Evolutionary conservation across 1,140 invertebrate genomes (phyloP), one percentile per base, ranked within the genome.

Genomic region (Rhynchophorus ferrugineus): DNA sequence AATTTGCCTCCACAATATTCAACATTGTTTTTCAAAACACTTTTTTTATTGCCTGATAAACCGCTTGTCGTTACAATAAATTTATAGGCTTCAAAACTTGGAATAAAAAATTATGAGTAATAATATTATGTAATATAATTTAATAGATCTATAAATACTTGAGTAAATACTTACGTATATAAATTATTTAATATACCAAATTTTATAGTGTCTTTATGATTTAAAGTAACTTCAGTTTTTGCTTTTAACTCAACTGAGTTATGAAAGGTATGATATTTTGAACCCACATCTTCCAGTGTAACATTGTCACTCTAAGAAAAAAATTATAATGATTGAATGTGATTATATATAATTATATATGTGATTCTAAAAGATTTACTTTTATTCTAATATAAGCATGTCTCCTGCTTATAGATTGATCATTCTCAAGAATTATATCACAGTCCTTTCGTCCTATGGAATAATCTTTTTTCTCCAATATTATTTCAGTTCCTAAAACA

Each of bases 261-360:
- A 14, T 75, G 48, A 43, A 67, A 76, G 6, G 78, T 78, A 2
- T 76, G 75, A 58, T 78, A 79, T 50, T 71, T 74, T 8, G 78
- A 79, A 37, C 66, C 72, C 13, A 72, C 59, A 63, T 80, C 78
- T 45, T 62, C 59, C 24, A 73, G 39, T 2, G 63, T 58, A 16
- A 78, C 60, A 39, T 61, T 50, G 11, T 63, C 56, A 38, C 69
- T 53, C 16, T 56, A 17, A 34, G n/a, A n/a, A n/a, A n/a, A 57
- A 59, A 48, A 47, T 38, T 8, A 16, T 20, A 34, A 0, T 44
- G 16, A 2, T 8, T 3, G 14, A 33, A 0, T 47, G 18, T 33
- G 17, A 22, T 17, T 0, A 16, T 7, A n/a, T 17, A 45, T 24
- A 33, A n/a, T 17, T 33, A 7, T 11, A 16, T 7, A 3, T 7